These are phyloP conservation scores for Clostera curtula DNA, from an alignment of 2,888 invertebrate species.

Conservation along the genomic window DNA sequence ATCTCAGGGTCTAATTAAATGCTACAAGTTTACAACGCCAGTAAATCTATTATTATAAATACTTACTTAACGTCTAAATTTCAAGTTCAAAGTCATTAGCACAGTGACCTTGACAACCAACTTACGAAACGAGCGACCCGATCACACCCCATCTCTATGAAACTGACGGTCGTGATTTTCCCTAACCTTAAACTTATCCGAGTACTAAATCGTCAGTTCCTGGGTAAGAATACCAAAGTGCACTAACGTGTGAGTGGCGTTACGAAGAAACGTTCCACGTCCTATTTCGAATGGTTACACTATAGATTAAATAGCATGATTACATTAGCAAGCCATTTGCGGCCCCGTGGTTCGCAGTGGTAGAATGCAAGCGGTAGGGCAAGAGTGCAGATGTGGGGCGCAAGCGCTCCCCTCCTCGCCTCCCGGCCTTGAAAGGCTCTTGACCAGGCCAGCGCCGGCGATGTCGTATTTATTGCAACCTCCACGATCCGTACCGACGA, in stretches of 20 bases:
- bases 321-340: constrained; percentile 19
- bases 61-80: constrained; percentile 37
- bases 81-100: constrained; percentile 58
- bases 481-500: constrained; percentile 70
- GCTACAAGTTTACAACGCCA: constrained; percentile 20
- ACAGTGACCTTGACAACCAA: constrained; percentile 56
- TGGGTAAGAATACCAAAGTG: too few species aligned
- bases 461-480: constrained; percentile 73
- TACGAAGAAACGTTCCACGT: constrained; percentile 12
- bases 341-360: constrained; percentile 51
- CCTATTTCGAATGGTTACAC: constrained; percentile 19
- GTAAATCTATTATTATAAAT: constrained; percentile 19
- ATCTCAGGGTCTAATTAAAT: too few species aligned
- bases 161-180: constrained; percentile 57
- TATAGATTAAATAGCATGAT: constrained; percentile 21
- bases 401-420: constrained; percentile 64
- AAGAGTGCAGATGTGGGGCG: constrained; percentile 62
- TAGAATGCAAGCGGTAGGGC: constrained; percentile 47
- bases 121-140: constrained; percentile 51
- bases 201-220: too few species aligned
- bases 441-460: constrained; percentile 69
- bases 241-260: too few species aligned
- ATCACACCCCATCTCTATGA: constrained; percentile 49
- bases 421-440: constrained; percentile 74
- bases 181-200: constrained; percentile 26